These are phyloP conservation scores for Macrophya alboannulata DNA, from an alignment of 2,888 invertebrate genomes.

Conservation along the genomic window DNA sequence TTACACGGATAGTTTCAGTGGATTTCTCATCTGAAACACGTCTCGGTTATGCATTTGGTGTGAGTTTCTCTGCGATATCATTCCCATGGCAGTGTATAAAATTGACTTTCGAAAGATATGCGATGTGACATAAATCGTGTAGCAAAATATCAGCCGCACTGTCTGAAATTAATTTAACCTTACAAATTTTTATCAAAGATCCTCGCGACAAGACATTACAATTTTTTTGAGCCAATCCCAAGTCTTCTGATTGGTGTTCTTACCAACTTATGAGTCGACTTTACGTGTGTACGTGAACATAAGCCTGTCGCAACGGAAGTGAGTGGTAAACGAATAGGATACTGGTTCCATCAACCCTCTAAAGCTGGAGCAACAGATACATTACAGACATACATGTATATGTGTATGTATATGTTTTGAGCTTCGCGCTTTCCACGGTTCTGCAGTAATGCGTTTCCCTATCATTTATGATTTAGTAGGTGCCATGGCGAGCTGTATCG, in stretches of 20 bases:
- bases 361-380: constrained; percentile 42
- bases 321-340: constrained; percentile 21
- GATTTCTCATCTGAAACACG: not conserved
- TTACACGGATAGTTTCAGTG: not conserved
- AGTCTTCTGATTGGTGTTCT: not conserved
- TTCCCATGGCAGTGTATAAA: not conserved
- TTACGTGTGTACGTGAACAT: not conserved
- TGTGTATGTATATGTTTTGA: not conserved
- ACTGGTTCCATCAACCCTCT: constrained; percentile 3
- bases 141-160: not conserved
- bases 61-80: not conserved
- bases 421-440: constrained; percentile 17
- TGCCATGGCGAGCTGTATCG: constrained; percentile 37
- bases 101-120: not conserved
- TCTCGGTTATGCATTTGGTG: not conserved
- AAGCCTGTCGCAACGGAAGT: constrained; percentile 22
- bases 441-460: constrained; percentile 53
- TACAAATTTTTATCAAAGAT: not conserved
- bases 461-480: constrained; percentile 54
- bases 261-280: not conserved
- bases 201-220: not conserved
- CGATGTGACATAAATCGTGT: not conserved
- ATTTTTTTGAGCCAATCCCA: not conserved
- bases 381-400: not conserved
- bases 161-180: not conserved